Evolutionary conservation across 2,113 vertebrate genomes (phyloP).

Genomic region (Sterna hirundo): DNA sequence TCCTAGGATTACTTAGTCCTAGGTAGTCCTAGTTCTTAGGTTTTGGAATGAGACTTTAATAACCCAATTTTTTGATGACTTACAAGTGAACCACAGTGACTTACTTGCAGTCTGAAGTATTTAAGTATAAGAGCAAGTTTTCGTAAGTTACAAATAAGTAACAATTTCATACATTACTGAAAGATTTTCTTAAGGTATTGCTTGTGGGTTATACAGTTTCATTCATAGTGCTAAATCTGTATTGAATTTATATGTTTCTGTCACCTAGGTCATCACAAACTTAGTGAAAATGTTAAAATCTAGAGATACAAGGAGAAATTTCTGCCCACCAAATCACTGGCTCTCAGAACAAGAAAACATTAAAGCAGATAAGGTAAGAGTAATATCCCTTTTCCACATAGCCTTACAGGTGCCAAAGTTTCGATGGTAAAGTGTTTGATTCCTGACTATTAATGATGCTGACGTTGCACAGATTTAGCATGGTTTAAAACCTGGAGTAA

Average conservation of each 20-base stretch:
- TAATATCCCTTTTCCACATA: background rate
- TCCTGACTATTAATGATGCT: background rate
- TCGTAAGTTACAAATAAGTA: background rate
- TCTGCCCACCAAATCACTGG: conserved; percentile 96
- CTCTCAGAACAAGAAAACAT: conserved; percentile 96
- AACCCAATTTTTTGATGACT: background rate
- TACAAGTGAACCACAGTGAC: background rate
- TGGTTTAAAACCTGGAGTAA: background rate
- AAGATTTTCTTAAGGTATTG: background rate
- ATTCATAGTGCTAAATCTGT: background rate
- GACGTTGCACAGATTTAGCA: background rate
- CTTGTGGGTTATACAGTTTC: background rate
- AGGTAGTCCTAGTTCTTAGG: background rate
- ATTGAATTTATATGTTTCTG: background rate
- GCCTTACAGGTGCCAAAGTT: background rate
- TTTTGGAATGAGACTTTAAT: background rate
- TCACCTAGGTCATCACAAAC: conserved; percentile 92
- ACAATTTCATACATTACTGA: background rate
- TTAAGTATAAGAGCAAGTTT: background rate
- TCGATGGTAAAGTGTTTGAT: background rate
- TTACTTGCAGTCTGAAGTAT: background rate
- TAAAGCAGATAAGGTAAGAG: conserved; percentile 91
- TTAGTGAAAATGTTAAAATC: conserved; percentile 99
- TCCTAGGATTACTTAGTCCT: background rate
- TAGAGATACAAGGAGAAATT: conserved; percentile 91